Conservation (phyloP, 2,888 invertebrate genomes). For the Bruchidius siliquastri region DNA sequence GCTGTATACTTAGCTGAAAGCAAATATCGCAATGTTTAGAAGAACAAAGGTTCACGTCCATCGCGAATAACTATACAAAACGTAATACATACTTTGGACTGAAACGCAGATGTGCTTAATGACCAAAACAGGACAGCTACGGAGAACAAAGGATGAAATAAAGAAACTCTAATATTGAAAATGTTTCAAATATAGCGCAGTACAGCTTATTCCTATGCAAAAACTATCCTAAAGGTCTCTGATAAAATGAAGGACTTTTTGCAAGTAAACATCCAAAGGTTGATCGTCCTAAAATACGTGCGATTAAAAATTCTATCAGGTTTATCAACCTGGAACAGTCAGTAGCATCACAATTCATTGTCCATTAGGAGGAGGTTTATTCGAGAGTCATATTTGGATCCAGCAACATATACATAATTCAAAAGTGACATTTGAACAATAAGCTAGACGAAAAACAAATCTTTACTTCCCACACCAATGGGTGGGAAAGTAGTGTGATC, state of each 20-base stretch:
- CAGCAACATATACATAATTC: too few relatives aligned
- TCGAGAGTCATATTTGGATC: too few relatives aligned
- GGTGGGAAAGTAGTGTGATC: too few relatives aligned
- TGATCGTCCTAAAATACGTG: background rate
- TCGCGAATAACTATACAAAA: too few relatives aligned
- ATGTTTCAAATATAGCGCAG: background rate
- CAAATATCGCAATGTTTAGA: too few relatives aligned
- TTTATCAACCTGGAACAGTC: background rate
- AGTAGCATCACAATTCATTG: background rate
- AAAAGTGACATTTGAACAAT: too few relatives aligned
- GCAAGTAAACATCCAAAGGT: background rate
- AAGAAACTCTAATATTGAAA: background rate
- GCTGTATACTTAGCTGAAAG: too few relatives aligned
- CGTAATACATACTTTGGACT: background rate
- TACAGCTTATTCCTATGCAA: background rate
- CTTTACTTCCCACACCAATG: too few relatives aligned
- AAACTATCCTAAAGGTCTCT: background rate
- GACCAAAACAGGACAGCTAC: background rate
- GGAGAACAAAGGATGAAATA: background rate
- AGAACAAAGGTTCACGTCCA: too few relatives aligned
- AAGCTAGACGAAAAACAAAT: too few relatives aligned
- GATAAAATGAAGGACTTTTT: background rate
- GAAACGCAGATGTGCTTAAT: background rate
- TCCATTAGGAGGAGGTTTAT: too few relatives aligned
- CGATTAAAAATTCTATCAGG: background rate